phyloP scores from a whole-genome alignment of 2,113 vertebrate genomes.

The Phaethornis superciliosus region DNA sequence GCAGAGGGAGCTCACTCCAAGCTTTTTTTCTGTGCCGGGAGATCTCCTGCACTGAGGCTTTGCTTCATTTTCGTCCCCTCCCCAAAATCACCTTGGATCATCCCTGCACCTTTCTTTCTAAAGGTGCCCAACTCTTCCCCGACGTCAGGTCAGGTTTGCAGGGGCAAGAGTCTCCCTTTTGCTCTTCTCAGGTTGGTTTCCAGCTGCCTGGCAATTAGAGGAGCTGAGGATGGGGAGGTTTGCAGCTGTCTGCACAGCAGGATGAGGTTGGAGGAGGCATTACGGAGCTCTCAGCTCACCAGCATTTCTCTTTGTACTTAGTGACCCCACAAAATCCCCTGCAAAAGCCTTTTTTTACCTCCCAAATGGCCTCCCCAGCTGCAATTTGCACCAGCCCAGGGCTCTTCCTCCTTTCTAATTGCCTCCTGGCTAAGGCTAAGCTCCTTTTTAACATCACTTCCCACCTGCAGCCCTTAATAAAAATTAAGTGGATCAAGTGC shows the following conservation, averaged over 20 bases:
- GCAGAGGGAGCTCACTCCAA: neutral
- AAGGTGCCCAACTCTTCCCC: neutral
- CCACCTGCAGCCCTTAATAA: conserved; percentile 15
- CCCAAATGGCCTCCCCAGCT: neutral
- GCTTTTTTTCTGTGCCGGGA: neutral
- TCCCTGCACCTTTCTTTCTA: neutral
- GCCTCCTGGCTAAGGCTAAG: neutral
- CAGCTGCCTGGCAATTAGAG: neutral
- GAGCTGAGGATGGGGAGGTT: neutral
- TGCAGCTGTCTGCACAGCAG: no score
- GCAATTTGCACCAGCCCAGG: neutral
- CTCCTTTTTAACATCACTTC: conserved; percentile 21
- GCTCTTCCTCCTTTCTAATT: neutral
- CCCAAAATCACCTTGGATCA: neutral
- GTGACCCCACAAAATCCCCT: neutral
- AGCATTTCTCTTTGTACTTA: neutral
- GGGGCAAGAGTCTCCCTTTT: neutral
- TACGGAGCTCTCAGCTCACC: no score
- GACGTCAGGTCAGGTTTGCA: neutral
- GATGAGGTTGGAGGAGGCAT: neutral
- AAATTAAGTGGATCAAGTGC: neutral
- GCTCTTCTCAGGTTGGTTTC: neutral
- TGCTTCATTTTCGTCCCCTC: no score
- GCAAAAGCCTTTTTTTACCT: neutral
- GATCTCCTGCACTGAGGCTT: neutral